Evolutionary conservation across 2,797 vertebrate species (phyloP).

Genomic region (Labeo calbasu): DNA sequence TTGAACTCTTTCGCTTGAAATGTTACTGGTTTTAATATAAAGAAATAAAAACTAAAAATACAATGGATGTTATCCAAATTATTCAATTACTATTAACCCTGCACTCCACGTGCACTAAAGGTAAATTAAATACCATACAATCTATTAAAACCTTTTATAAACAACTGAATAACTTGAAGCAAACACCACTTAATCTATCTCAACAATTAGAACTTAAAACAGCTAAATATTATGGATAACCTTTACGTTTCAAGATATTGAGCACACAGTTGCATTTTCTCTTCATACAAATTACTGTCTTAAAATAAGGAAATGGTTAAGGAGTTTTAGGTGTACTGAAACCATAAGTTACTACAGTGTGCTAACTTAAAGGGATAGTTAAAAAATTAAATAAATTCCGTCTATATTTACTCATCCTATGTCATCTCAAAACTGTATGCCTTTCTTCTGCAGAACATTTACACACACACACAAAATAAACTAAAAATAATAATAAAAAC

Average conservation of each 20-base stretch:
- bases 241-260: not conserved
- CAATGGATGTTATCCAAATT: not conserved
- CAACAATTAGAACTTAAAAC: not conserved
- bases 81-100: conserved; percentile 3
- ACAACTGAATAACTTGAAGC: not conserved
- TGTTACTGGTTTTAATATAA: not conserved
- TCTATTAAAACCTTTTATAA: not conserved
- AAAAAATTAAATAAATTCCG: not conserved
- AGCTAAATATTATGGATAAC: not conserved
- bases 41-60: not conserved
- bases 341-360: not conserved
- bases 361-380: not conserved
- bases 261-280: not conserved
- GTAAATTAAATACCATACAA: not conserved
- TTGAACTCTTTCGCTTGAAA: not conserved
- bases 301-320: not conserved
- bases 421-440: not conserved
- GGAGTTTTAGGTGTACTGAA: not conserved
- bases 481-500: not conserved
- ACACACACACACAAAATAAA: not conserved
- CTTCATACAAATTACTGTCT: not conserved
- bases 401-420: not conserved
- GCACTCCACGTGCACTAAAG: not conserved
- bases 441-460: not conserved
- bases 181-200: not conserved